phyloP scores from a whole-genome alignment of 2,888 invertebrate genomes.

The Hemaris fuciformis region DNA sequence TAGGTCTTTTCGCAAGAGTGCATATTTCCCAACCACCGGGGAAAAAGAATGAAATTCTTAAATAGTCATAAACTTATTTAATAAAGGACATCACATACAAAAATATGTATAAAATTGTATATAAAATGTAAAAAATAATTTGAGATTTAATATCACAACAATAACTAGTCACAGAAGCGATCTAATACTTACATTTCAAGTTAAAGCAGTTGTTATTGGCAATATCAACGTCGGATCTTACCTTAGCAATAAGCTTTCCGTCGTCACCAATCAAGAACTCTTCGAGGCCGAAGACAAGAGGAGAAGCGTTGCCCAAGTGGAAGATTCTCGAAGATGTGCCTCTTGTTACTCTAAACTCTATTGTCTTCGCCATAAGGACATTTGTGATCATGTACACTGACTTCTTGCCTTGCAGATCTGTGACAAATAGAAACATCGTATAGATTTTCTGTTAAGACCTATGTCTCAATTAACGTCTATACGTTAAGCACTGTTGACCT shows the following conservation, averaged over 20 bases:
- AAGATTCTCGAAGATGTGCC: constrained; percentile 75
- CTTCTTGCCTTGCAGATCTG: constrained; percentile 72
- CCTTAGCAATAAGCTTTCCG: constrained; percentile 71
- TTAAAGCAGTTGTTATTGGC: neutral
- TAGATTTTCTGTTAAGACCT: neutral
- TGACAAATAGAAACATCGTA: constrained; percentile 24
- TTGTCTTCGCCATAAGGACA: constrained; percentile 76
- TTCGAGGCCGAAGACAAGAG: constrained; percentile 72
- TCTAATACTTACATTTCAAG: constrained; percentile 8
- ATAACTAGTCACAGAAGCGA: neutral
- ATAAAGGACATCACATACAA: neutral
- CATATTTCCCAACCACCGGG: no score
- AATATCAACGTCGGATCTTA: constrained; percentile 31
- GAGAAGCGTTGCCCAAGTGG: constrained; percentile 75
- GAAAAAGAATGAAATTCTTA: neutral
- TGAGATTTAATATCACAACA: neutral
- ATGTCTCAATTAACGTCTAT: no score
- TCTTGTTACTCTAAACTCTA: constrained; percentile 74
- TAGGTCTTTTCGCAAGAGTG: no score
- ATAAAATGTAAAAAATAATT: neutral
- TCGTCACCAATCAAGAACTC: constrained; percentile 71
- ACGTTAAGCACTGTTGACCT: no score
- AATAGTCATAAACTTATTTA: neutral
- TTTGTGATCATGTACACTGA: constrained; percentile 77
- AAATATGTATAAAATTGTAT: neutral